Evolutionary conservation across 2,888 invertebrate genomes (phyloP), one percentile per base, ranked within the genome.

Genomic region (Drosophila colorata): DNA sequence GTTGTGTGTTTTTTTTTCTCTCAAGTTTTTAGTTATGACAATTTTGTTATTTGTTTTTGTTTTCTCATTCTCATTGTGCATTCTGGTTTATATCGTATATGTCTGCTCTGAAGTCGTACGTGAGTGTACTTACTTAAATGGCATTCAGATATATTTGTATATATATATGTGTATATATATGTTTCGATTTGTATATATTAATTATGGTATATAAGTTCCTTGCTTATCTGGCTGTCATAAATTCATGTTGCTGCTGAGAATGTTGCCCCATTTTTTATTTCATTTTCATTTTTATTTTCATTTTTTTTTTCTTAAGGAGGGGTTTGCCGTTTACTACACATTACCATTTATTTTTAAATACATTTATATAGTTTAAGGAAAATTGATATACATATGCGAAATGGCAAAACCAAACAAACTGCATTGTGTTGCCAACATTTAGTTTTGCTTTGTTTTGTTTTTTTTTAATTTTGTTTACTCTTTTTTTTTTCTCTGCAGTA

Each of bases 361-460:
- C 78, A 73, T 80, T 51, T 59, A 72, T 72, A 65, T 60, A 72
- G 47, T 58, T 70, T 64, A 61, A 65, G 61, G 59, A 68, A 78
- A 64, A 59, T 70, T 68, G 65, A 60, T 71, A 67, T 71, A 71
- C 47, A 43, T 69, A 55, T 51, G 48, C 35, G 18, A 58, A 58
- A 28, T 61, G 40, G 38, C 38, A 40, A 56, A 56, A 48, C n/a
- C 28, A 51, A 23, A 6, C 41, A 16, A 46, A 38, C 43, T 20
- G 28, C 43, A 28, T 33, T 41, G 20, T 25, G 37, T 57, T 61
- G 41, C 46, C 44, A 52, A 40, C 41, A 48, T 51, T 44, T 48
- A 25, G 20, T 51, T n/a, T 11, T 2, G 43, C 9, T 11, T 25
- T 25, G 5, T 37, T 18, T n/a, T 48, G 16, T 35, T 14, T 20